phyloP scores from a whole-genome alignment of 1,140 invertebrate species.

The Pseudomyrmex cubaensis region DNA sequence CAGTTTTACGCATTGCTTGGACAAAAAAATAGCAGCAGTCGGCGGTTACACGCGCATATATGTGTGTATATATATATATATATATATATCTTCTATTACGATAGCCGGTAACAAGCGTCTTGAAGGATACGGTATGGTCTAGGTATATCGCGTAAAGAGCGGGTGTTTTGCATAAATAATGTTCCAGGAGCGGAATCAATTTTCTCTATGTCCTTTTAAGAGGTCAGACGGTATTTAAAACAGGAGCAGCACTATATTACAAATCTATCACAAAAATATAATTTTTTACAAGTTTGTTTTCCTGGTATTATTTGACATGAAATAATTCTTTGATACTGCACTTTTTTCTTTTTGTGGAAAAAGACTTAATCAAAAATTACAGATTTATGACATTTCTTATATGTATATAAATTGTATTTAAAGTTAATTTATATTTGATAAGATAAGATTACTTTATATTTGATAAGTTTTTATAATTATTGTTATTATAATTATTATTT shows the following conservation, averaged over 20 bases:
- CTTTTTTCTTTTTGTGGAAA: too few relatives aligned
- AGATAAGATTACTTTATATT: too few relatives aligned
- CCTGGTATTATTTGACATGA: background rate
- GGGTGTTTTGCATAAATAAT: constrained; percentile 73
- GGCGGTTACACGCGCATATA: constrained; percentile 49
- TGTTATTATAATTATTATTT: background rate
- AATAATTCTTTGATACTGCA: background rate
- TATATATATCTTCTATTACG: constrained; percentile 60
- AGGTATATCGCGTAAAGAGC: constrained; percentile 62
- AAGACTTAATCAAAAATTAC: too few relatives aligned
- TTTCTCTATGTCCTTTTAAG: constrained; percentile 67
- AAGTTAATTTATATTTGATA: too few relatives aligned
- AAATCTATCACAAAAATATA: background rate
- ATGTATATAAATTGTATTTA: too few relatives aligned
- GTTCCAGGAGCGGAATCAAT: constrained; percentile 68
- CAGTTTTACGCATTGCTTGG: constrained; percentile 54
- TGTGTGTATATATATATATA: constrained; percentile 34
- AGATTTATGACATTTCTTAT: too few relatives aligned
- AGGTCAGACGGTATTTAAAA: constrained; percentile 63
- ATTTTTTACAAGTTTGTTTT: constrained; percentile 4
- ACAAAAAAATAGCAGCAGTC: constrained; percentile 68
- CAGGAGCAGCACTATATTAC: constrained; percentile 17
- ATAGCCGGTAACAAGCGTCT: constrained; percentile 58
- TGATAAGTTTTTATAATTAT: too few relatives aligned
- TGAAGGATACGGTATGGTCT: constrained; percentile 60